Conservation (phyloP, 2,797 vertebrate species). For the Remorina albescens region DNA sequence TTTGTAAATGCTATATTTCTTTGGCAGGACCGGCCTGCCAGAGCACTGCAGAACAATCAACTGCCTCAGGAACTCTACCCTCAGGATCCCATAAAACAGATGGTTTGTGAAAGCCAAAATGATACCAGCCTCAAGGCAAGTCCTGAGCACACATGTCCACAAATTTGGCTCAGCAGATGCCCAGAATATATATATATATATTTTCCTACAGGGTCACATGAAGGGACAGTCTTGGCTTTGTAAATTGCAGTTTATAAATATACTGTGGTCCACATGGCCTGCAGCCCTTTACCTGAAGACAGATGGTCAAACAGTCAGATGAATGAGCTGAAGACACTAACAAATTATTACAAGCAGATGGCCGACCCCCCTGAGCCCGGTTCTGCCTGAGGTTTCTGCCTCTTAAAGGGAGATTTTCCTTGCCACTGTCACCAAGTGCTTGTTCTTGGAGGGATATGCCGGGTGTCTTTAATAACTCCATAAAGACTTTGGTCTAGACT, state of each 20-base stretch:
- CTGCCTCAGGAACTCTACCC: neutral
- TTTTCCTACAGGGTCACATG: neutral
- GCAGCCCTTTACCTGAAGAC: too few species aligned
- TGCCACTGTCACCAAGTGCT: too few species aligned
- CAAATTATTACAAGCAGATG: too few species aligned
- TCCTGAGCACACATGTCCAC: neutral
- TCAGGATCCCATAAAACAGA: neutral
- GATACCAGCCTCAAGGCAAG: neutral
- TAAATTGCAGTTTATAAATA: neutral
- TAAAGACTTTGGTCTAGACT: too few species aligned
- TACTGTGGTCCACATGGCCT: neutral
- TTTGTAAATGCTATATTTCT: neutral
- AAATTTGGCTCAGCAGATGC: neutral
- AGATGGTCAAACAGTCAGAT: too few species aligned
- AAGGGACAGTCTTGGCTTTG: neutral
- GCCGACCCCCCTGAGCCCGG: too few species aligned
- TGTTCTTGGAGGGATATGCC: too few species aligned
- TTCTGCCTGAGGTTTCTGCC: too few species aligned
- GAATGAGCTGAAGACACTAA: too few species aligned
- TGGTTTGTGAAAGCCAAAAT: neutral
- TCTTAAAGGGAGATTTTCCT: too few species aligned
- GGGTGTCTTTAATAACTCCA: too few species aligned
- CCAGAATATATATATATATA: neutral
- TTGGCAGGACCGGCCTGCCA: neutral
- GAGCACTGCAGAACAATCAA: neutral